Evolutionary conservation across 2,888 invertebrate genomes (phyloP).

Genomic region (Hermodice carunculata): DNA sequence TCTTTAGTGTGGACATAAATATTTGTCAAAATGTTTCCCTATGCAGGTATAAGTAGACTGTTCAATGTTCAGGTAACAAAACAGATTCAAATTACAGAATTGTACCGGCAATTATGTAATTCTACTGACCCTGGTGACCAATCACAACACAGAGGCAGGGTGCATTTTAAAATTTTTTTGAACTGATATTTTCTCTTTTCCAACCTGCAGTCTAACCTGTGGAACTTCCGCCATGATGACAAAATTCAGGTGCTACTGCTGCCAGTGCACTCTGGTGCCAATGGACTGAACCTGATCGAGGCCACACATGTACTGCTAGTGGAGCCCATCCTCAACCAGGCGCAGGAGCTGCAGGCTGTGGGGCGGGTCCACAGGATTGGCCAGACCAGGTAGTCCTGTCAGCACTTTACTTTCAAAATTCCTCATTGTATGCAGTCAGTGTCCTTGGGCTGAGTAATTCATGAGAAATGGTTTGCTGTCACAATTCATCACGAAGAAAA

Average conservation of each 20-base stretch:
- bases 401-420: no score
- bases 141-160: not conserved
- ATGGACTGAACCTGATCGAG: slow-evolving; percentile 84
- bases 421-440: no score
- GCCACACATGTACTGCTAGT: slow-evolving; percentile 83
- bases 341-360: slow-evolving; percentile 82
- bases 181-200: not conserved
- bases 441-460: no score
- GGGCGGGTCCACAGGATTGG: slow-evolving; percentile 85
- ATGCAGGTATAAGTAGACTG: no score
- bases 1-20: no score
- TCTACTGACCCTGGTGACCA: no score
- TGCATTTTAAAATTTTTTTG: not conserved
- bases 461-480: no score
- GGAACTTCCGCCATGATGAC: slow-evolving; percentile 59
- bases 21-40: no score
- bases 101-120: no score
- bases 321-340: slow-evolving; percentile 81
- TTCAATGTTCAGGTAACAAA: no score
- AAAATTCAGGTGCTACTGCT: slow-evolving; percentile 74
- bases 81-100: no score
- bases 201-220: slow-evolving; percentile 55
- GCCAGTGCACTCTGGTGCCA: slow-evolving; percentile 79
- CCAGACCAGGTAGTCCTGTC: slow-evolving; percentile 75
- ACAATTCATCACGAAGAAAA: no score